Percentiles rank a stretch among this genome's conserved stretches.
Conservation (phyloP, 2,888 invertebrate genomes). For the Blastobasis adustella region DNA sequence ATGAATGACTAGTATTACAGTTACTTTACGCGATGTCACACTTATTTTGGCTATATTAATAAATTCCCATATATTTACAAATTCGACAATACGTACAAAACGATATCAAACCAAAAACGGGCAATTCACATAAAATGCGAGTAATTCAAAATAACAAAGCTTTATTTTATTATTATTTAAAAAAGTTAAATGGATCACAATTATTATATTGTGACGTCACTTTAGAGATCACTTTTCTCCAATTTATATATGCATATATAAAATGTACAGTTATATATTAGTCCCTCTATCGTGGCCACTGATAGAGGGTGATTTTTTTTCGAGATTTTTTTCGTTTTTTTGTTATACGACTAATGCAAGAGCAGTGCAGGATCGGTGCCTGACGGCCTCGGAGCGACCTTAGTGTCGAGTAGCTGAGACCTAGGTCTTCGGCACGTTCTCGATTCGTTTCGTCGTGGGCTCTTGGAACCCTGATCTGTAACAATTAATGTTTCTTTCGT, state of each 20-base stretch:
- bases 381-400: constrained; percentile 66
- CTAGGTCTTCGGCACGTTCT: constrained; percentile 41
- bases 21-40: constrained; percentile 53
- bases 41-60: constrained; percentile 32
- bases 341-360: constrained; percentile 54
- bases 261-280: constrained; percentile 37
- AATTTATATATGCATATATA: constrained; percentile 71
- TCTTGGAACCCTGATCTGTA: constrained; percentile 57
- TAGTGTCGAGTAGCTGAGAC: constrained; percentile 49
- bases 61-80: constrained; percentile 40
- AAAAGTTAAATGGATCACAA: constrained; percentile 50
- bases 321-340: constrained; percentile 47
- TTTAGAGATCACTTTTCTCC: constrained; percentile 64
- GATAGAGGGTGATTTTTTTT: constrained; percentile 55
- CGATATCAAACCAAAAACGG: constrained; percentile 37
- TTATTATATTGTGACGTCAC: constrained; percentile 66
- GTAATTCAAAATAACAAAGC: constrained; percentile 42
- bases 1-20: constrained; percentile 71
- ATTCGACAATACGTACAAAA: constrained; percentile 27
- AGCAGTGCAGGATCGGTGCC: constrained; percentile 62
- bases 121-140: constrained; percentile 59
- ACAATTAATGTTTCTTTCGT: constrained; percentile 27
- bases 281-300: constrained; percentile 65
- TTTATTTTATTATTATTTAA: constrained; percentile 26
- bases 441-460: constrained; percentile 68